Base-by-base conservation (phyloP, 2,888 invertebrate species). In the Zygaena filipendulae region DNA sequence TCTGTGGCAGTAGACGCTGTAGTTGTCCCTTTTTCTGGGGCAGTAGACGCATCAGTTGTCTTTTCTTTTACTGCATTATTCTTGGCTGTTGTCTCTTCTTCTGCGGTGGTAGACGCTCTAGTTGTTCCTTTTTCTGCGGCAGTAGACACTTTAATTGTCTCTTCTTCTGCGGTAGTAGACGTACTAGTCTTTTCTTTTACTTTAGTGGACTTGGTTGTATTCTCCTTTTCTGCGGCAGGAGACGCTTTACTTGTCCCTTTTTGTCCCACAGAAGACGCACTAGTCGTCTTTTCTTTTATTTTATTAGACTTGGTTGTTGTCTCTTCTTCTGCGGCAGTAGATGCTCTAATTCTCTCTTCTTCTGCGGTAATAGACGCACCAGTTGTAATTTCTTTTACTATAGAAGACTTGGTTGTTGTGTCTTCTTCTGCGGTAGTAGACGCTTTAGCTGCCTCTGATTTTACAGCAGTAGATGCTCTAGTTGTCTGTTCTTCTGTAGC, bases 361-460 rank as follows among this genome's bases (percentile, higher is more conserved):
- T 33, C 32, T 27, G 27, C 35, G 9, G 20, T 26, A 9, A 33
- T 13, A 20, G 23, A 29, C n/a, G 38, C 37, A 9, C 43, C 36
- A n/a, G 35, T 22, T 14, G 36, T 38, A 4, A 27, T 21, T 3
- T 32, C 30, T n/a, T 29, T 13, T 8, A 9, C n/a, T 11, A 28
- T 13, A 2, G 16, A 20, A 18, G 25, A 19, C 21, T 27, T 29
- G 3, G 24, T 14, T 23, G 35, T 32, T 9, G 33, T 33, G 18
- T 25, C 21, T 28, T 13, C 13, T 2, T 21, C n/a, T 13, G 23
- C 23, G n/a, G 27, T 30, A 10, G 33, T 36, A 11, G 19, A 11
- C 21, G 16, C 13, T 21, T 26, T 31, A 21, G 23, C 33, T 16
- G 21, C 21, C 13, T 31, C 13, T 3, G 11, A 14, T 2, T 21